phyloP scores from a whole-genome alignment of 2,113 vertebrate genomes.

The Poeciliopsis occidentalis region DNA sequence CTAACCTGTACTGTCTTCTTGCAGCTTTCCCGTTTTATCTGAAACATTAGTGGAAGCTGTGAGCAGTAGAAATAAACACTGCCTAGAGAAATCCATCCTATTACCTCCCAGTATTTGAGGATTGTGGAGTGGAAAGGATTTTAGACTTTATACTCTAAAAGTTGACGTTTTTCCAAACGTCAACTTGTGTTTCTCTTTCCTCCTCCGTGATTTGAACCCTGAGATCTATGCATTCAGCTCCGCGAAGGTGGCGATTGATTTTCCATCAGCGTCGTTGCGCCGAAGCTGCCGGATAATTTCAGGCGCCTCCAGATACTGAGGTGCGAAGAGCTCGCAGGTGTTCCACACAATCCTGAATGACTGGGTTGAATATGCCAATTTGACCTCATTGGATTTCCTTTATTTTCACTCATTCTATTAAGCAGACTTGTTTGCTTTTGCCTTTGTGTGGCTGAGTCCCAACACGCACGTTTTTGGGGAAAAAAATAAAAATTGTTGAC shows the following conservation, averaged over 20 bases:
- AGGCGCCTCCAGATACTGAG: background rate
- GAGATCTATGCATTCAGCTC: background rate
- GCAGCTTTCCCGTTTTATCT: too few relatives aligned
- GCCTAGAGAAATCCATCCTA: too few relatives aligned
- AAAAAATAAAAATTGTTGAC: too few relatives aligned
- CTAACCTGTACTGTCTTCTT: too few relatives aligned
- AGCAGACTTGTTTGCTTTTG: background rate
- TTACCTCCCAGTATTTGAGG: too few relatives aligned
- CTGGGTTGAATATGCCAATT: background rate
- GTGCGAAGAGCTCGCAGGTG: background rate
- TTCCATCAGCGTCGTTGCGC: background rate
- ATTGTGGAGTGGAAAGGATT: too few relatives aligned
- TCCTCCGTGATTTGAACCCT: background rate
- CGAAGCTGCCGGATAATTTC: background rate
- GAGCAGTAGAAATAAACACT: too few relatives aligned
- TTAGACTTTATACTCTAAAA: too few relatives aligned
- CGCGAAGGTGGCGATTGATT: background rate
- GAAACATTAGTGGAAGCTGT: too few relatives aligned
- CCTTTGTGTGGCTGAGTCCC: background rate
- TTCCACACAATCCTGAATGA: background rate
- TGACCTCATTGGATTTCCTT: background rate
- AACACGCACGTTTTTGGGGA: background rate
- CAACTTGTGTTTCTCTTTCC: too few relatives aligned
- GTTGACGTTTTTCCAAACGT: too few relatives aligned
- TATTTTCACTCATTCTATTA: background rate